phyloP scores from a whole-genome alignment of 2,888 invertebrate species.

The Hirtodrosophila trivittata region DNA sequence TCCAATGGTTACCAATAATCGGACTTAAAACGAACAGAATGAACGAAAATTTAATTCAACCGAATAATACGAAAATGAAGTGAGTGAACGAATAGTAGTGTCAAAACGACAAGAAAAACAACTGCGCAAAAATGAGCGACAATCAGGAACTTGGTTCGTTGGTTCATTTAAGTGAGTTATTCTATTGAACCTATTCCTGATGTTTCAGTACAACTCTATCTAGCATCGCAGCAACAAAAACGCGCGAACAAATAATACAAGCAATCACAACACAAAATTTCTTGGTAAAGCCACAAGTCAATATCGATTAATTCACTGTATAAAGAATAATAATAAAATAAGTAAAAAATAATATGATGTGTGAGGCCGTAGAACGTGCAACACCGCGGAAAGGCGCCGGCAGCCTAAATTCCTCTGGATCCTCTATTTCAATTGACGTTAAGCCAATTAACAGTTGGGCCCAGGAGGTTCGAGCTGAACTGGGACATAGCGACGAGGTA shows the following conservation, averaged over 20 bases:
- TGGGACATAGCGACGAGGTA: conserved; percentile 67
- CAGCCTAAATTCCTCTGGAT: conserved; percentile 66
- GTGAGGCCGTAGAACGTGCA: conserved; percentile 53
- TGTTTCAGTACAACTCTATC: neutral
- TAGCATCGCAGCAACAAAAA: conserved; percentile 63
- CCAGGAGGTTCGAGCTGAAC: conserved; percentile 73
- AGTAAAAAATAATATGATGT: conserved; percentile 50
- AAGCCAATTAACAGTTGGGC: conserved; percentile 73
- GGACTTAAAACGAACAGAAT: no score
- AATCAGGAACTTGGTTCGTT: neutral
- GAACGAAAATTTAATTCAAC: no score
- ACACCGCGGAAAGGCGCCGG: conserved; percentile 49
- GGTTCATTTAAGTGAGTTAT: neutral
- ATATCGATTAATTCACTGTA: neutral
- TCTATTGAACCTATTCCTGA: neutral
- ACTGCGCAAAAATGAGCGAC: neutral
- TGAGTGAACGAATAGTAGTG: no score
- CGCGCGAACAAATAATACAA: conserved; percentile 58
- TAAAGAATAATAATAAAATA: conserved; percentile 8
- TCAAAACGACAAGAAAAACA: no score
- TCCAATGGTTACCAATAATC: conserved; percentile 1
- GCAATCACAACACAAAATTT: conserved; percentile 30
- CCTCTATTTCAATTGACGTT: conserved; percentile 52
- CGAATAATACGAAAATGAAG: neutral
- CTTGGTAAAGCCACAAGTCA: conserved; percentile 2